Conservation (phyloP, 2,113 vertebrate genomes). For the Junco hyemalis region DNA sequence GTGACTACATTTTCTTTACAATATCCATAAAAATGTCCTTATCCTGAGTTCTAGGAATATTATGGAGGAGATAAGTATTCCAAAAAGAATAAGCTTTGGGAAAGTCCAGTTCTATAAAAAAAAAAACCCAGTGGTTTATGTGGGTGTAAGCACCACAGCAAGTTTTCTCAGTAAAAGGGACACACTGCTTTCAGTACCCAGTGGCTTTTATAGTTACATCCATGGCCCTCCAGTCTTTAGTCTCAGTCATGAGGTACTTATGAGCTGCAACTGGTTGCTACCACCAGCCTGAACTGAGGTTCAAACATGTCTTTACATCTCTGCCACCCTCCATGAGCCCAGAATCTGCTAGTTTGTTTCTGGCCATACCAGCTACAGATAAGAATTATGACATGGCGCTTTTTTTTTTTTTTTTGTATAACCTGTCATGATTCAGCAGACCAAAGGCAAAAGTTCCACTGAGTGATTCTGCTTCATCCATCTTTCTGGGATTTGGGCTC, state of each 20-base stretch:
- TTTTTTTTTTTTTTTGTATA: background rate
- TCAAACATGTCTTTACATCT: background rate
- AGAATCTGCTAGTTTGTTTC: background rate
- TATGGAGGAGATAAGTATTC: background rate
- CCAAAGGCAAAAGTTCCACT: background rate
- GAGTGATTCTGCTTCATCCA: background rate
- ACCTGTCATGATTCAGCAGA: background rate
- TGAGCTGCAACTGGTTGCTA: background rate
- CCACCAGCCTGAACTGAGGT: background rate
- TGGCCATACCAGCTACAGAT: background rate
- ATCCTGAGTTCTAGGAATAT: background rate
- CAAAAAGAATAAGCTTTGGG: background rate
- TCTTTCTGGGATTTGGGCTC: background rate
- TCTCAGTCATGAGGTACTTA: background rate
- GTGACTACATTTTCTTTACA: background rate
- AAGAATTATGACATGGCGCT: background rate
- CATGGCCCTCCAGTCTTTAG: background rate
- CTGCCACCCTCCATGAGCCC: background rate
- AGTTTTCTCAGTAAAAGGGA: background rate
- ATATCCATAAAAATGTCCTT: background rate
- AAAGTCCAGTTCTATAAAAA: background rate
- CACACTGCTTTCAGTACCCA: background rate
- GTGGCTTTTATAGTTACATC: background rate
- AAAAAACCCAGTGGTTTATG: background rate
- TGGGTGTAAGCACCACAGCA: background rate